A percentile compares a stretch with the other conserved stretches of the same genome.
Evolutionary conservation across 2,113 vertebrate genomes (phyloP).

Genomic region (Nothobranchius furzeri): DNA sequence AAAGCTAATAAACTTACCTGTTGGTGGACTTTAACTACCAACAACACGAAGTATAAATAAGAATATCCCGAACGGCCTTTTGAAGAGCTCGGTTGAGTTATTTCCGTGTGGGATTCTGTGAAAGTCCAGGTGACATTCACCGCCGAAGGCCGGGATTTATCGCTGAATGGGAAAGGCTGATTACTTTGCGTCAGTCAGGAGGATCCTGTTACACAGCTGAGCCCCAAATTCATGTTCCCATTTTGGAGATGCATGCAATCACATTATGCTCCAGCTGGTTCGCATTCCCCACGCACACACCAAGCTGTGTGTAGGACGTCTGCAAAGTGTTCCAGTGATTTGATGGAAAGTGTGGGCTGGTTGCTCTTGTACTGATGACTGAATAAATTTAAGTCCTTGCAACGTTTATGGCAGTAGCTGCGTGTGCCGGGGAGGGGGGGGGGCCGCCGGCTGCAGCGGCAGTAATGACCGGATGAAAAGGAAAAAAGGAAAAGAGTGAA

Average conservation of each 20-base stretch:
- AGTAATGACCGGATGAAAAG: conserved; percentile 10
- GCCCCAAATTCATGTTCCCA: conserved; percentile 55
- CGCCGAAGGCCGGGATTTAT: conserved; percentile 59
- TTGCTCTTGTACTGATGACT: conserved; percentile 31
- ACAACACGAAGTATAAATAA: conserved; percentile 6
- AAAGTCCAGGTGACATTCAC: conserved; percentile 33
- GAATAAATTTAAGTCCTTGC: conserved; percentile 61
- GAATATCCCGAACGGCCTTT: not conserved
- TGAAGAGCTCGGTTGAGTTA: conserved; percentile 16
- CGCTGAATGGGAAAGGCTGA: conserved; percentile 54
- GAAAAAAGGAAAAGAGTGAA: not conserved
- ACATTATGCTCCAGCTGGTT: conserved; percentile 40
- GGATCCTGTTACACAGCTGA: conserved; percentile 65
- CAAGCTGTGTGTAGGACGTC: conserved; percentile 19
- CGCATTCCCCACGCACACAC: conserved; percentile 7
- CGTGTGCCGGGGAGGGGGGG: not conserved
- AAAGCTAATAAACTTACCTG: not conserved
- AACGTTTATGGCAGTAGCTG: conserved; percentile 48
- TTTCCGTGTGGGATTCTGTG: not conserved
- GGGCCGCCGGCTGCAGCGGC: conserved; percentile 5
- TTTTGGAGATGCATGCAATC: conserved; percentile 46
- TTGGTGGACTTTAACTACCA: conserved; percentile 13
- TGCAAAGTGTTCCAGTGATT: conserved; percentile 40
- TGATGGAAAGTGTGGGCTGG: conserved; percentile 54
- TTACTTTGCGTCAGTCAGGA: conserved; percentile 58